phyloP scores from a whole-genome alignment of 2,888 invertebrate species.

The Macrostomum cliftonense region DNA sequence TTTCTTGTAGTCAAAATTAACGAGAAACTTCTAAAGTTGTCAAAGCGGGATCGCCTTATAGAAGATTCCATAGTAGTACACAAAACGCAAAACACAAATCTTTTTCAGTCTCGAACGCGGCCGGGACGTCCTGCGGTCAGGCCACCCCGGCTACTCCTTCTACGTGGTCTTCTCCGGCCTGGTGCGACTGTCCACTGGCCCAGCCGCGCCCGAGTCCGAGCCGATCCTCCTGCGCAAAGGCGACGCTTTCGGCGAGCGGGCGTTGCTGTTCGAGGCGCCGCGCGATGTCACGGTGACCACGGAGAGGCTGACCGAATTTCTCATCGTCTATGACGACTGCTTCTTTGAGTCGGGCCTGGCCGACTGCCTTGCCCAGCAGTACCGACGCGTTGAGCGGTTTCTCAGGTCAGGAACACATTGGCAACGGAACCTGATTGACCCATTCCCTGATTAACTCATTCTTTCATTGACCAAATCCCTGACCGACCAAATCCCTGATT shows the following conservation, averaged over 20 bases:
- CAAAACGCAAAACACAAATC: no score
- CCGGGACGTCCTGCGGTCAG: conserved; percentile 20
- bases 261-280: background rate
- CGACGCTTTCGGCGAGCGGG: background rate
- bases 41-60: no score
- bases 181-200: conserved; percentile 19
- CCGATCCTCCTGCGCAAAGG: background rate
- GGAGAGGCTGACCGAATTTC: background rate
- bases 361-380: background rate
- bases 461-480: no score
- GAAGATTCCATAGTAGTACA: no score
- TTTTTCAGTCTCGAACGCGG: conserved; percentile 19
- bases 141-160: conserved; percentile 21
- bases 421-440: no score
- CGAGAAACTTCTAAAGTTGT: no score
- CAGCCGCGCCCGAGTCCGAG: conserved; percentile 11
- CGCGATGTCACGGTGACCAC: background rate
- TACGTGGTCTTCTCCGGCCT: conserved; percentile 23
- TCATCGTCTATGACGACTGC: conserved; percentile 1
- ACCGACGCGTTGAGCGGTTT: no score
- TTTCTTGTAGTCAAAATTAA: no score
- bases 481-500: no score
- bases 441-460: no score
- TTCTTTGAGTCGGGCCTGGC: conserved; percentile 1
- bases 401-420: no score